Base-by-base conservation (phyloP, 2,113 vertebrate species). In the Neofelis nebulosa region DNA sequence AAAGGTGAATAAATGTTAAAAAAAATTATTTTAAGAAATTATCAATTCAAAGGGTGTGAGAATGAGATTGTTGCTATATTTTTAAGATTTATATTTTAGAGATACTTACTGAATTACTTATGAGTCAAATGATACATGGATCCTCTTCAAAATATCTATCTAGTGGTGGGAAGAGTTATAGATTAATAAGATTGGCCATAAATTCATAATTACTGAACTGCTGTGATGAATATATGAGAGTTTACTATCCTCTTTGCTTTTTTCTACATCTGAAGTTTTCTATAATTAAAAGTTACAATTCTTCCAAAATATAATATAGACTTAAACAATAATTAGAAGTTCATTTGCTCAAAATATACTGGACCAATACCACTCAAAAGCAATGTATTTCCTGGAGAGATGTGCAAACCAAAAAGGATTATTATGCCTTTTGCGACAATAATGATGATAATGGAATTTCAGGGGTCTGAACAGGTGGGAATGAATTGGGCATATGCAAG, bases 71-170 rank as follows among this genome's bases (percentile, higher is more conserved):
- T 55, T 81, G 13, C 29, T 81, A 9, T 36, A 85, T 93, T 92
- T 94, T 81, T 65, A 66, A 50, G 68, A 55, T 3, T 76, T 84
- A 25, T 79, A 91, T 45, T 84, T 89, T 91, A 88, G 23, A 93
- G 36, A 84, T 80, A 63, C 48, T 45, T 65, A 31, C n/a, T 19
- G 13, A 71, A 73, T 87, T 88, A 33, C 36, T 45, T 81, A 38
- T 73, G 16, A 96, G 73, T 79, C 25, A 88, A 97, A 78, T 73
- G 55, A 79, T 73, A 84, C 1, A 36, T 52, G 41, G 36, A 61
- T 61, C 92, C 10, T 68, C 79, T 89, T 94, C 45, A 95, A 85
- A 92, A 92, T 85, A 80, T 63, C 21, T 61, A 76, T 63, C 21
- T 61, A 76, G 29, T 90, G 7, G 10, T 52, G n/a, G 31, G 48